Base-by-base conservation (phyloP, 2,797 vertebrate genomes). In the Tympanoctomys barrerae region DNA sequence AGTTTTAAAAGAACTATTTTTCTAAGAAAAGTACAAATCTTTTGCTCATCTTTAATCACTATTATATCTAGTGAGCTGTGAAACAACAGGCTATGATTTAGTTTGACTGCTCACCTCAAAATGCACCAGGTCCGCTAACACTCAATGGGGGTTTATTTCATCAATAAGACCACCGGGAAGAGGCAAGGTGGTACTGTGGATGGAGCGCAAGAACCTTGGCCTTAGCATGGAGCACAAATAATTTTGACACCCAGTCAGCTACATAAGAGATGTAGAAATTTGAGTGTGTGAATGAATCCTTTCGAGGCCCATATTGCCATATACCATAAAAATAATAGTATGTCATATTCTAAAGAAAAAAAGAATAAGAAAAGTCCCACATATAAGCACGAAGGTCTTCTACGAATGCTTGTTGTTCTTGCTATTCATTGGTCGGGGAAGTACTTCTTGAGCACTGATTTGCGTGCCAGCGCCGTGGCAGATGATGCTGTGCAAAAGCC, bases 31-130 rank as follows among this genome's bases (percentile, higher is more conserved):
- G 24, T 79, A 0, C n/a, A 75, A 2, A 85, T 94, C 26, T 93
- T 42, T 93, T 77, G 19, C 11, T 70, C 36, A 59, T 42, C 6
- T 94, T 59, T 87, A 89, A 84, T 80, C 71, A 89, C 39, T 64
- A 52, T 54, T 80, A 28, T n/a, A 3, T 83, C 64, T 84, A 18
- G 19, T 84, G 22, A 91, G 33, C 8, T 80, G 54, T 42, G 3
- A 33, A 62, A 84, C 49, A 39, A 82, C 94, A 64, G 33, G 6
- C 7, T 82, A 28, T 64, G 39, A 54, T 78, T 86, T 91, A 81
- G 66, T 92, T 64, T 3, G 4, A 5, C 8, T 62, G 31, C 8
- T 89, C 66, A 62, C 22, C 22, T 82, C 80, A 77, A 28, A 75
- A 2, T 26, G 5, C 24, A 90, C 5, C 39, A 46, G 75, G 8